A percentile compares a stretch with the other conserved stretches of the same genome.
Conservation (phyloP, 1,140 invertebrate genomes). For the Lucilia cuprina region DNA sequence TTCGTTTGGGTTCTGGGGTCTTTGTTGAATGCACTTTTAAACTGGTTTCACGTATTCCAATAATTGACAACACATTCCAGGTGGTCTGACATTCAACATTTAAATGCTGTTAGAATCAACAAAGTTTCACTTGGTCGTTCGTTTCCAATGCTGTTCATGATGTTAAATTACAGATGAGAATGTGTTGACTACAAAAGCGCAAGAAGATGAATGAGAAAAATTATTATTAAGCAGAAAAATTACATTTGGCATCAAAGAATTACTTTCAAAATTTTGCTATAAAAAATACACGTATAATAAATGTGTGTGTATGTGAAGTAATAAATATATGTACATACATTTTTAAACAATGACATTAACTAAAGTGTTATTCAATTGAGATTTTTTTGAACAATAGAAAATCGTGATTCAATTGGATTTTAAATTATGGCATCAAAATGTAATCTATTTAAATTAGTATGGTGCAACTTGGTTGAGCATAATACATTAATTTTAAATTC, state of each 20-base stretch:
- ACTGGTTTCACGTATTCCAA: conserved; percentile 10
- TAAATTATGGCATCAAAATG: no score
- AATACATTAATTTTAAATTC: no score
- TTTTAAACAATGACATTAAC: neutral
- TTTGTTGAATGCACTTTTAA: neutral
- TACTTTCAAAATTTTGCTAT: neutral
- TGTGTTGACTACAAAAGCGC: conserved; percentile 16
- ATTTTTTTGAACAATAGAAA: no score
- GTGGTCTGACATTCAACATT: conserved; percentile 34
- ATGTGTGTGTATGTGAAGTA: no score
- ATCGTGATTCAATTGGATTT: no score
- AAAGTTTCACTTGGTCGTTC: neutral
- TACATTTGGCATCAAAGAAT: neutral
- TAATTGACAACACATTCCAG: conserved; percentile 30
- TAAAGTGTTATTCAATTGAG: no score
- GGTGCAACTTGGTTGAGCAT: no score
- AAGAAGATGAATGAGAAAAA: neutral
- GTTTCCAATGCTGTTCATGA: neutral
- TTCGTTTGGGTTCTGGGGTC: neutral
- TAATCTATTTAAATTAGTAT: no score
- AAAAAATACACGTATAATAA: neutral
- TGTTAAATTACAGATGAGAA: conserved; percentile 23
- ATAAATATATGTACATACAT: neutral
- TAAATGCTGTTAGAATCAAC: conserved; percentile 27
- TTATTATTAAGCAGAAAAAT: neutral